Evolutionary conservation across 2,888 invertebrate species (phyloP), one percentile per base, ranked within the genome.

Genomic region (Agrotis clavis): DNA sequence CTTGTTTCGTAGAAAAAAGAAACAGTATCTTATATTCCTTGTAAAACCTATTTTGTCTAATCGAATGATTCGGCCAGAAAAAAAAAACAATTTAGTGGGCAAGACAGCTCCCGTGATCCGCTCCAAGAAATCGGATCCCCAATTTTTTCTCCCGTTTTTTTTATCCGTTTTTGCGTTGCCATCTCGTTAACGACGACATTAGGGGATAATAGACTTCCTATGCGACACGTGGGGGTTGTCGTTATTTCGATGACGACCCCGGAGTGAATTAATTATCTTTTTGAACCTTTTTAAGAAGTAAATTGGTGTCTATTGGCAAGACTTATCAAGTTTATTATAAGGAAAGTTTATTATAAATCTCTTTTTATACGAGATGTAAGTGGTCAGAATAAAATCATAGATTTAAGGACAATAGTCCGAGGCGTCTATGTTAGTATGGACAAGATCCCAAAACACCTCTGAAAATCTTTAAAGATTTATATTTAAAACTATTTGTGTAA

Each of bases 171-270:
- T 83, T 84, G 75, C 80, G 64, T 75, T 80, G 71, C 80, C 78
- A 81, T 81, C 84, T 86, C 87, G 83, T 87, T 88, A 88, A 87
- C 86, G 86, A 87, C 72, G 82, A 81, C 87, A 85, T 85, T 84
- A 78, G 74, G 83, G 85, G 86, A 87, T 90, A 89, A 90, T 90
- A 89, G 89, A 89, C 85, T 89, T 87, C 87, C 88, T 85, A 88
- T 82, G 81, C 68, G 85, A 84, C 83, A 86, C 86, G 83, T 86
- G 85, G 75, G 84, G 53, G 50, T 60, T 51, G 47, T 59, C 74
- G 77, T 71, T 65, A 74, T 69, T 59, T 18, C 67, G 63, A 75
- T 71, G 82, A 71, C 67, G 75, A 71, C 35, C 64, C 71, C 35
- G 25, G 51, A 73, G 66, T 64, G 67, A 81, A 84, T 84, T 84